Conservation (phyloP, 2,888 invertebrate species). For the Boloria selene region DNA sequence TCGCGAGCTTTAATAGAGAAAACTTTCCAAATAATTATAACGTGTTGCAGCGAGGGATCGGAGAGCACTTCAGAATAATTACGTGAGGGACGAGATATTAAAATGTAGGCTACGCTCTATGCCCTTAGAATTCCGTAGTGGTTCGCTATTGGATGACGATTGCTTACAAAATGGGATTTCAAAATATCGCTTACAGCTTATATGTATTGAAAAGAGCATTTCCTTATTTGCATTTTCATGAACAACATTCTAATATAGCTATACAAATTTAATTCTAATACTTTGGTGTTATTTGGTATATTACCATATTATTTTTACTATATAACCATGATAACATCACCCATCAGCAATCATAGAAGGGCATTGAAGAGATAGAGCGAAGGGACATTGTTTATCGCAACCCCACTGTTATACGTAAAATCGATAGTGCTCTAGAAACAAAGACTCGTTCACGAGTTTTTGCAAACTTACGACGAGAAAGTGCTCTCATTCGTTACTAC, state of each 20-base stretch:
- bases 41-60: slow-evolving; percentile 59
- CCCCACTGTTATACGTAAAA: slow-evolving; percentile 33
- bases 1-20: slow-evolving; percentile 62
- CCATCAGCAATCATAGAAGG: slow-evolving; percentile 30
- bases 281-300: no score
- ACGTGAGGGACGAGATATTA: slow-evolving; percentile 48
- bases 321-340: slow-evolving; percentile 16
- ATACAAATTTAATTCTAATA: no score
- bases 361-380: slow-evolving; percentile 31
- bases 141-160: slow-evolving; percentile 19
- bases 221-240: background rate
- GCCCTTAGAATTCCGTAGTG: slow-evolving; percentile 34
- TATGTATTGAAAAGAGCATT: background rate
- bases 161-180: slow-evolving; percentile 8
- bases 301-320: slow-evolving; percentile 14
- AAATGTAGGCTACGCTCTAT: slow-evolving; percentile 37
- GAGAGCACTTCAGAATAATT: slow-evolving; percentile 74
- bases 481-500: slow-evolving; percentile 2
- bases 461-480: background rate
- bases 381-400: slow-evolving; percentile 29
- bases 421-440: slow-evolving; percentile 39
- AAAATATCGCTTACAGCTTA: slow-evolving; percentile 14
- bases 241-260: background rate
- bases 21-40: slow-evolving; percentile 76
- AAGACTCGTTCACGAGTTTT: slow-evolving; percentile 17